A percentile compares a stretch with the other conserved stretches of the same genome.
phyloP scores from a whole-genome alignment of 2,888 invertebrate genomes.

The Gonocerus acuteangulatus region DNA sequence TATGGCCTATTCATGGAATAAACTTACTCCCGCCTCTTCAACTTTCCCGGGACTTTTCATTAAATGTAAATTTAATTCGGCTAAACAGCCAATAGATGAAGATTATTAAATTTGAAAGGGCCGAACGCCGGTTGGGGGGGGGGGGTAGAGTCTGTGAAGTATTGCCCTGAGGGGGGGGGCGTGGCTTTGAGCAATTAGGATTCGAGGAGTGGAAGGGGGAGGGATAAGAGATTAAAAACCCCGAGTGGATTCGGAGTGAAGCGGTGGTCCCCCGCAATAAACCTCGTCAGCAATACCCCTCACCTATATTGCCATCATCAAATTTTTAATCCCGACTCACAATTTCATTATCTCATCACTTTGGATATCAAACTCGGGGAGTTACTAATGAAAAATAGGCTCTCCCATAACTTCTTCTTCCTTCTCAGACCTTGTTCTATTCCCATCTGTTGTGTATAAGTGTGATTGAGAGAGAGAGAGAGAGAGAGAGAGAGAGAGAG shows the following conservation, averaged over 20 bases:
- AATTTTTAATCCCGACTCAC: background rate
- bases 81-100: conserved; percentile 7
- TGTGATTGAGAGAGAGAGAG: too few species aligned
- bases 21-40: too few species aligned
- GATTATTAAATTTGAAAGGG: conserved; percentile 18
- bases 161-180: too few species aligned
- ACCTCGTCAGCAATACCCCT: background rate
- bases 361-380: too few species aligned
- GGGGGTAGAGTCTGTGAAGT: background rate
- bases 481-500: too few species aligned
- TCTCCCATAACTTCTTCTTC: too few species aligned
- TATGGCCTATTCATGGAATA: too few species aligned
- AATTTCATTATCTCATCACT: background rate
- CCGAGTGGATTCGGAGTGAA: conserved; percentile 1
- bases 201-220: too few species aligned
- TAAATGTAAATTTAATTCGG: conserved; percentile 17
- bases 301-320: background rate
- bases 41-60: background rate
- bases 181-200: too few species aligned
- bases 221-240: conserved; percentile 25
- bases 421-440: too few species aligned
- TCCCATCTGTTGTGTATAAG: too few species aligned
- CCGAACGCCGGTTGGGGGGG: background rate
- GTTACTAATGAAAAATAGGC: too few species aligned
- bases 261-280: conserved; percentile 1